These are phyloP conservation scores for Sitobion miscanthi DNA, from an alignment of 1,140 invertebrate species.

Conservation along the genomic window DNA sequence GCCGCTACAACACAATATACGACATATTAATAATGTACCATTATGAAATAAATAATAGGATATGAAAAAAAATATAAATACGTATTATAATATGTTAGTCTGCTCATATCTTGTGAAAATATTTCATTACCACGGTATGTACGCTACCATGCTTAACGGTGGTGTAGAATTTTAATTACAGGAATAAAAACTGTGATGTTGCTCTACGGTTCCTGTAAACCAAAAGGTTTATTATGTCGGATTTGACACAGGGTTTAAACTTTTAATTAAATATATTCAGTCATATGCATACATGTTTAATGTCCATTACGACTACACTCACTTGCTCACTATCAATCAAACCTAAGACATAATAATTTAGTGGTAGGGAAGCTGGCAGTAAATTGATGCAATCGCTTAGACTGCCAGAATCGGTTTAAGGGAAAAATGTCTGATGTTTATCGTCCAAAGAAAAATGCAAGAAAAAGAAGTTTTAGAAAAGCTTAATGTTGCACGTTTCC, in stretches of 20 bases:
- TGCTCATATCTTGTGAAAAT: background rate
- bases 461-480: background rate
- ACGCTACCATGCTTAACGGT: background rate
- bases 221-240: conserved; percentile 19
- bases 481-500: conserved; percentile 18
- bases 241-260: conserved; percentile 36
- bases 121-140: background rate
- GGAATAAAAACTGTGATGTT: conserved; percentile 23
- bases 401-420: background rate
- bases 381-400: background rate
- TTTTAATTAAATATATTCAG: conserved; percentile 53
- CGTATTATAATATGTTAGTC: background rate
- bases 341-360: background rate
- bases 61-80: background rate
- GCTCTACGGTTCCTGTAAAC: background rate
- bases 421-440: conserved; percentile 35
- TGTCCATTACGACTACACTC: background rate
- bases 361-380: background rate
- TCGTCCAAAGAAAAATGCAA: background rate
- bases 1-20: background rate
- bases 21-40: background rate
- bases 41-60: background rate
- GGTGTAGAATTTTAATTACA: conserved; percentile 37
- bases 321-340: background rate
- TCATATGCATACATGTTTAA: background rate